These are phyloP conservation scores for Tor tambroides DNA, from an alignment of 2,113 vertebrate species.

Conservation along the genomic window DNA sequence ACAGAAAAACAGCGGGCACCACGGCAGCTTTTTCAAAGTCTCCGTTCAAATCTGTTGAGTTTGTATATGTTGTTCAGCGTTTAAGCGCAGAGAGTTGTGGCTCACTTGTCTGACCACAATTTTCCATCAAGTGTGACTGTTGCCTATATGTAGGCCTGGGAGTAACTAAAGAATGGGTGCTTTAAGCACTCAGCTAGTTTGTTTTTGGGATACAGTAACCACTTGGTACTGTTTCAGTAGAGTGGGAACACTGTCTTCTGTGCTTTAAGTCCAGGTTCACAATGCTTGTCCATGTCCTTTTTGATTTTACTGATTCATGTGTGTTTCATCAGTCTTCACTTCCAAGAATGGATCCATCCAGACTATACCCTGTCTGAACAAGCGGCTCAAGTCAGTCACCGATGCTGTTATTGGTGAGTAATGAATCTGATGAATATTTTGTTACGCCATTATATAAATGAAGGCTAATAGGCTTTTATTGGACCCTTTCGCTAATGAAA, in stretches of 20 bases:
- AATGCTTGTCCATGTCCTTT: not conserved
- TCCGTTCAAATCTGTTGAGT: slow-evolving; percentile 31
- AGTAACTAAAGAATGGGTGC: not conserved
- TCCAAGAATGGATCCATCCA: slow-evolving; percentile 68
- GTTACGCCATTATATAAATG: not conserved
- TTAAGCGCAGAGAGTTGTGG: slow-evolving; percentile 7
- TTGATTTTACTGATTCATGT: not conserved
- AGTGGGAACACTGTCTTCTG: not conserved
- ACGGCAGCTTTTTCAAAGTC: not conserved
- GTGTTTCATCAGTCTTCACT: slow-evolving; percentile 66
- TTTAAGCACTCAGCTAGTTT: slow-evolving; percentile 25
- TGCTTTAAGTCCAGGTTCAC: not conserved
- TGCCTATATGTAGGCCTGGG: not conserved
- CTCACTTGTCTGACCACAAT: slow-evolving; percentile 40
- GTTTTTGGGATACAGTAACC: slow-evolving; percentile 1
- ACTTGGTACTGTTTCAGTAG: not conserved
- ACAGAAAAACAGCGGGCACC: not conserved
- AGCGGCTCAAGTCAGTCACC: slow-evolving; percentile 65
- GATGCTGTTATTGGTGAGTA: slow-evolving; percentile 74
- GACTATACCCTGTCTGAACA: slow-evolving; percentile 71
- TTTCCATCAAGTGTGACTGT: not conserved
- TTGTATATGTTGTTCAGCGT: slow-evolving; percentile 60
- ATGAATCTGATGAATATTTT: not conserved
- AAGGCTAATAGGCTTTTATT: not conserved
- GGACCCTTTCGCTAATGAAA: not conserved